Evolutionary conservation across 2,888 invertebrate genomes (phyloP).

Genomic region (Ornithoptera alexandrae): DNA sequence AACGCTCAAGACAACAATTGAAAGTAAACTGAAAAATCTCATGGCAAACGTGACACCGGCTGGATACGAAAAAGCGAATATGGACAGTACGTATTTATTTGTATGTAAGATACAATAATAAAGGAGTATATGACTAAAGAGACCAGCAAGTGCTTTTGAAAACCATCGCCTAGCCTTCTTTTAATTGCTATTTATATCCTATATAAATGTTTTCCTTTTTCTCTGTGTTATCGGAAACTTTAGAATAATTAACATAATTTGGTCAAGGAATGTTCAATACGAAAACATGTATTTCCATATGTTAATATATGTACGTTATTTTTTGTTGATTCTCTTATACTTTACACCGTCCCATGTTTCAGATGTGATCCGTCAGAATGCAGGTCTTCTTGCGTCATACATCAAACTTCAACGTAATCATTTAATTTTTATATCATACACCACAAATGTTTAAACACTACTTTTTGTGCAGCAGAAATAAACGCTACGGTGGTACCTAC

Average conservation of each 20-base stretch:
- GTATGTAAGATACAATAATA: not conserved
- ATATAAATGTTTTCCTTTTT: no score
- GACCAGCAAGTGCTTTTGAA: not conserved
- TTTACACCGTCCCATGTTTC: constrained; percentile 35
- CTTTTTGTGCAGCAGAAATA: no score
- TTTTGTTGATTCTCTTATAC: not conserved
- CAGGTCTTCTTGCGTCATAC: constrained; percentile 54
- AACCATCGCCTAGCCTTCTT: not conserved
- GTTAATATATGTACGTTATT: no score
- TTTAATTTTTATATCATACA: not conserved
- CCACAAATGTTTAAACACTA: not conserved
- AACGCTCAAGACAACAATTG: constrained; percentile 41
- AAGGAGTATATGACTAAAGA: not conserved
- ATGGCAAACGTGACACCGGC: constrained; percentile 48
- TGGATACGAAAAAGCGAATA: constrained; percentile 41
- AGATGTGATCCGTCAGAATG: constrained; percentile 54
- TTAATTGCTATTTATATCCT: no score
- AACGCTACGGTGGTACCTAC: no score
- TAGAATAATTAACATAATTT: no score
- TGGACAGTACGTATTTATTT: constrained; percentile 42
- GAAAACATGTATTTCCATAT: no score
- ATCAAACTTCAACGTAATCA: constrained; percentile 53
- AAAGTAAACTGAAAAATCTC: constrained; percentile 45
- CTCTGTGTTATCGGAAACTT: no score
- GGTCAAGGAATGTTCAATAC: no score